These are phyloP conservation scores for Creontiades dilutus DNA, from an alignment of 2,888 invertebrate genomes.

Conservation along the genomic window DNA sequence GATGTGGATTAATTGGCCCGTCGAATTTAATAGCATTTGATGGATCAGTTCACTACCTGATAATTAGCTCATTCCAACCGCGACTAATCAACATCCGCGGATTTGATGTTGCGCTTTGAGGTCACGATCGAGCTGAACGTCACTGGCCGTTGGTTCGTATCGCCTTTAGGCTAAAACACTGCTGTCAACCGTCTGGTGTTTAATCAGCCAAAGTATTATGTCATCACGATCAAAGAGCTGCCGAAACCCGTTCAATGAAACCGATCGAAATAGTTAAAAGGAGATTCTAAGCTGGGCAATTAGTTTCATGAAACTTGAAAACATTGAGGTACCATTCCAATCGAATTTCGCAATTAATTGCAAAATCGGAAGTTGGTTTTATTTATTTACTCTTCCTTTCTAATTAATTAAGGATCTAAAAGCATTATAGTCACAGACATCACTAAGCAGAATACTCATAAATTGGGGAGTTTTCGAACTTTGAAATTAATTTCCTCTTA, in stretches of 20 bases:
- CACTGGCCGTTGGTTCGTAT: constrained; percentile 6
- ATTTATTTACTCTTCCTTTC: too few species aligned
- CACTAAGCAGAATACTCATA: too few species aligned
- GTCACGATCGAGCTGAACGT: constrained; percentile 15
- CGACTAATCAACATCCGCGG: constrained; percentile 8
- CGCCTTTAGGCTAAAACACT: constrained; percentile 9
- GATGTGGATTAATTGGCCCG: background rate
- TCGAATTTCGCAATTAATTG: too few species aligned
- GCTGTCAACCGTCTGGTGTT: background rate
- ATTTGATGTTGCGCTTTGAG: constrained; percentile 6
- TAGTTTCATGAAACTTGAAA: too few species aligned
- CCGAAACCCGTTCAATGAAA: background rate
- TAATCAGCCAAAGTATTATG: background rate
- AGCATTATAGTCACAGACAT: too few species aligned
- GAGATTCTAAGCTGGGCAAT: too few species aligned
- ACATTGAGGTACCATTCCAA: too few species aligned
- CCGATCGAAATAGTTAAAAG: too few species aligned
- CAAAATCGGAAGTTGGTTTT: too few species aligned
- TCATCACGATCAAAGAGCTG: background rate
- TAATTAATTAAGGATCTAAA: too few species aligned
- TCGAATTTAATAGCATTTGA: constrained; percentile 31
- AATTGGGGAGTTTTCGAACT: too few species aligned
- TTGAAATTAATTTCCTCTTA: too few species aligned
- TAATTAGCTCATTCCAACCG: constrained; percentile 20
- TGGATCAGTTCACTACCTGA: background rate